These are phyloP conservation scores for Turritopsis dohrnii DNA, from an alignment of 30 jellyfish, hydroid and myxozoan species.

Conservation along the genomic window DNA sequence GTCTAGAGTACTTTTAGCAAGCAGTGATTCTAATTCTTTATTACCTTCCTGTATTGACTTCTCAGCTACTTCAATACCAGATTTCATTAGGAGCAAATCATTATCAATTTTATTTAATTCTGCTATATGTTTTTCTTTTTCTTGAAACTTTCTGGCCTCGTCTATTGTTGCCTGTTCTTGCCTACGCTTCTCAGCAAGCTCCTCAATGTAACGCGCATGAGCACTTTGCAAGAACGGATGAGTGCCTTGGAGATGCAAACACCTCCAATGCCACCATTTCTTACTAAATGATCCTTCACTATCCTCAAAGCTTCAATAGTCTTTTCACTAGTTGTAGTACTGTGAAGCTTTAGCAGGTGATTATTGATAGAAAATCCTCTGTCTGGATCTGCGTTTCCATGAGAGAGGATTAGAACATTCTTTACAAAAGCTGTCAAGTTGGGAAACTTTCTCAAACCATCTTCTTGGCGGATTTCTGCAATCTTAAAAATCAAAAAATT, in stretches of 20 bases:
- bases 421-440: neutral
- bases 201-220: neutral
- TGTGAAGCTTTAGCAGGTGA: neutral
- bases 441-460: neutral
- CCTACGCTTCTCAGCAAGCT: conserved; percentile 1
- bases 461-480: neutral
- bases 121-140: neutral
- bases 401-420: neutral
- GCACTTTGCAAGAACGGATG: neutral
- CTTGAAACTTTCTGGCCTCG: neutral
- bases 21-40: neutral
- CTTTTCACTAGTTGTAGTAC: neutral
- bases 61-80: conserved; percentile 6
- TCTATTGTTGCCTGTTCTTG: neutral
- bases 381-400: neutral
- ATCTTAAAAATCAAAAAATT: neutral
- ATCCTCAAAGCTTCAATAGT: neutral
- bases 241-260: neutral
- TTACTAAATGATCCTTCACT: neutral
- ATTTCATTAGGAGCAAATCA: neutral
- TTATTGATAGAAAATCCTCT: neutral
- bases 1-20: too few species aligned
- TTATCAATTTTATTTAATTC: neutral
- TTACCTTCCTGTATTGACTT: neutral
- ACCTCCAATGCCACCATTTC: neutral